Evolutionary conservation across 2,113 vertebrate genomes (phyloP), one percentile per base, ranked within the genome.

Genomic region (Ictalurus punctatus): DNA sequence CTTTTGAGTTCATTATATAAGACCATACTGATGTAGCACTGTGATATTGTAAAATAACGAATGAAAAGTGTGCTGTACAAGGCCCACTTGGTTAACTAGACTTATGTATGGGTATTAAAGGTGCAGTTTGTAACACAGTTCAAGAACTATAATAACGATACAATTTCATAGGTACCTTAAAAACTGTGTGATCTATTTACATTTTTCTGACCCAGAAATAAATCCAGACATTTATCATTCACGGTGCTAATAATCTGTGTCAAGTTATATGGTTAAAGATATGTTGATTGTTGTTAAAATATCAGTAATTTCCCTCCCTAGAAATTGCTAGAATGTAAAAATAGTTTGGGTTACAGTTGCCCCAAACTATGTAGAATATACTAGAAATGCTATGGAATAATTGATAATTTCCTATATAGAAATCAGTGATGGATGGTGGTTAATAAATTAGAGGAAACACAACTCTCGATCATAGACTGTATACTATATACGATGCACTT

Each of bases 1-100:
- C 58, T 69, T 69, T 27, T 7, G 86, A 67, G 80, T 34, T 74
- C 5, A 27, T 83, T 83, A 69, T 73, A 59, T 82, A 83, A 88
- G 0, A 48, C 27, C 54, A 23, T 34, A 65, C 78, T 58, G 6
- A 25, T 16, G 23, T 19, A 87, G 61, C 7, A 82, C n/a, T 25
- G 16, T 67, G 86, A 56, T 37, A 73, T 65, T 71, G 63, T 25
- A 69, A 88, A 25, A 67, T 8, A 44, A 83, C 52, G 48, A 52
- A 17, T 48, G 25, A 79, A 48, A 76, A 48, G 23, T n/a, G 58
- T 16, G 37, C 59, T 44, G 34, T 84, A 44, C 59, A 14, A 12
- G 27, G 52, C 59, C 37, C 9, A 19, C 19, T 27, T 61, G 56
- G 9, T 61, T 40, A 40, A 83, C 56, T 21, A 61, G 19, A 37